phyloP scores from a whole-genome alignment of 2,113 vertebrate species.

The Miniopterus natalensis region DNA sequence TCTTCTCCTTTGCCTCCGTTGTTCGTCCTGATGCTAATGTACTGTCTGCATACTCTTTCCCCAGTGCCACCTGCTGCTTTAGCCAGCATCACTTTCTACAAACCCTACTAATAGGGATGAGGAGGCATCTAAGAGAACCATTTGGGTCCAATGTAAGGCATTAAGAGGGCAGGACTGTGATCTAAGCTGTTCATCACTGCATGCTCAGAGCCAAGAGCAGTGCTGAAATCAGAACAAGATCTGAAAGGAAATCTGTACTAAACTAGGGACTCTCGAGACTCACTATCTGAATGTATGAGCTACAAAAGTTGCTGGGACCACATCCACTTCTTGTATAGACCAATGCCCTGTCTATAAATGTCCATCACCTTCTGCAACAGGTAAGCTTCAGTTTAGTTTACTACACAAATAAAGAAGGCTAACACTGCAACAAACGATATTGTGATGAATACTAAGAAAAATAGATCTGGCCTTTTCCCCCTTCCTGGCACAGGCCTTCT shows the following conservation, averaged over 20 bases:
- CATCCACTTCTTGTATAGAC: not conserved
- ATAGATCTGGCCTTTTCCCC: not conserved
- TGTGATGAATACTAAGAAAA: not conserved
- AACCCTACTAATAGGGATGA: not conserved
- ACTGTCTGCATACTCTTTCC: not conserved
- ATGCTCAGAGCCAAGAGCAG: not conserved
- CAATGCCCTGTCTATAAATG: not conserved
- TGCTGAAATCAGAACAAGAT: not conserved
- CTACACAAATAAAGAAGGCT: not conserved
- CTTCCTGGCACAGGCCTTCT: not conserved
- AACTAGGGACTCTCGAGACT: not conserved
- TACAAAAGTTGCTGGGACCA: not conserved
- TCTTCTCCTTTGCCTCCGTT: constrained; percentile 18
- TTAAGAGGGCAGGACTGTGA: not conserved
- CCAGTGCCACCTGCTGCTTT: not conserved
- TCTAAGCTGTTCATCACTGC: not conserved
- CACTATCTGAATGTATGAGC: not conserved
- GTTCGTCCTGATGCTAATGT: constrained; percentile 12
- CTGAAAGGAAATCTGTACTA: not conserved
- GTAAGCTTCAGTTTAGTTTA: not conserved
- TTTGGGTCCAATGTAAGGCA: not conserved
- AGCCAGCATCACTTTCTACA: not conserved
- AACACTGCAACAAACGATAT: not conserved
- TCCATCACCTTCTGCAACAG: not conserved
- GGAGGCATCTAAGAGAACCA: not conserved